Evolutionary conservation across 2,888 invertebrate genomes (phyloP).

Genomic region (Oligia fasciuncula): DNA sequence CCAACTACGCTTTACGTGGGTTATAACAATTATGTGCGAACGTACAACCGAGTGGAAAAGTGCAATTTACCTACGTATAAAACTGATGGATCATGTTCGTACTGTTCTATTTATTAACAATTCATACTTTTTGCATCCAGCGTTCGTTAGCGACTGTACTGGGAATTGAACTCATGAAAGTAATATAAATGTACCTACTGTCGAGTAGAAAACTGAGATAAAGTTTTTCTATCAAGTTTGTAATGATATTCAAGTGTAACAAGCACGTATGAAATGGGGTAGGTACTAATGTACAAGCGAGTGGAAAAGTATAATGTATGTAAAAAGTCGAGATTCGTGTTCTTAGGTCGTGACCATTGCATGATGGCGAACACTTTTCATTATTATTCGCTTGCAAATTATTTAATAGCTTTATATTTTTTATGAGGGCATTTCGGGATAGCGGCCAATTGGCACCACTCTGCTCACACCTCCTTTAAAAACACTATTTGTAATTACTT

Average conservation of each 20-base stretch:
- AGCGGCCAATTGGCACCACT: constrained; percentile 49
- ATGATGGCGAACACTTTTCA: constrained; percentile 74
- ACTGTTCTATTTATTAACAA: constrained; percentile 32
- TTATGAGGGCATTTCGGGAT: constrained; percentile 40
- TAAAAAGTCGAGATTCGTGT: constrained; percentile 69
- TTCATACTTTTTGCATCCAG: constrained; percentile 45
- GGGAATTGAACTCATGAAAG: constrained; percentile 47
- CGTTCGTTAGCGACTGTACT: constrained; percentile 54
- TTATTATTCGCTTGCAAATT: constrained; percentile 77
- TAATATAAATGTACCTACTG: constrained; percentile 52
- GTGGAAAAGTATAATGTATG: constrained; percentile 54
- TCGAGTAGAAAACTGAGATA: constrained; percentile 48
- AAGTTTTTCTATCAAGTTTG: constrained; percentile 22
- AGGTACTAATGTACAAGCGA: constrained; percentile 54
- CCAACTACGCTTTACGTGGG: constrained; percentile 22
- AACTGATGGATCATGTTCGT: constrained; percentile 43
- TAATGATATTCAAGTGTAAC: constrained; percentile 42
- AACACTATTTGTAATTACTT: constrained; percentile 17
- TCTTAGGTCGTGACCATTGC: constrained; percentile 75
- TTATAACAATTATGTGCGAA: constrained; percentile 57
- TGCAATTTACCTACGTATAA: constrained; percentile 31
- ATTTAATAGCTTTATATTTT: constrained; percentile 72
- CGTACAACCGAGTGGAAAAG: constrained; percentile 50
- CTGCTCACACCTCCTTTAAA: constrained; percentile 29
- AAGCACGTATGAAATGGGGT: constrained; percentile 41